phyloP scores from a whole-genome alignment of 2,888 invertebrate species.

The Tholera decimalis region DNA sequence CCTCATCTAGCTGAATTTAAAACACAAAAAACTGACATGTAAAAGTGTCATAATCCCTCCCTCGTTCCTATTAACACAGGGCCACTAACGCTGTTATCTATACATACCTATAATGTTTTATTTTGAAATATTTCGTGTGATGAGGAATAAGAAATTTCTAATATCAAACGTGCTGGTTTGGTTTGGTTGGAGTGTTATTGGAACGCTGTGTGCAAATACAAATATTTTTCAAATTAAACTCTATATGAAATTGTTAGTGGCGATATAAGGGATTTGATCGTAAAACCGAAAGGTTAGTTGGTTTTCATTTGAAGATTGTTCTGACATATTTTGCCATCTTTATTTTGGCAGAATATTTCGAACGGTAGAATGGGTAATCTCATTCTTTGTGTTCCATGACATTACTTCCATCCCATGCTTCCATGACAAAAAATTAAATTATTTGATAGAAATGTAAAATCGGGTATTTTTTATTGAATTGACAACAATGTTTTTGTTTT shows the following conservation, averaged over 20 bases:
- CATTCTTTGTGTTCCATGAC: too few species aligned
- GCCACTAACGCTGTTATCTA: too few species aligned
- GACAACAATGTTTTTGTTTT: too few species aligned
- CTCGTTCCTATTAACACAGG: too few species aligned
- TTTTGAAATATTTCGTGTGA: background rate
- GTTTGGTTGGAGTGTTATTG: constrained; percentile 75
- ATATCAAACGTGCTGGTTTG: constrained; percentile 22
- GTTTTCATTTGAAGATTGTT: constrained; percentile 14
- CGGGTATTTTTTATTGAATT: too few species aligned
- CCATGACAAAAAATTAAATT: constrained; percentile 4
- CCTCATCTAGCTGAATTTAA: too few species aligned
- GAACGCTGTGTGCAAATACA: constrained; percentile 80
- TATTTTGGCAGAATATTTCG: constrained; percentile 23
- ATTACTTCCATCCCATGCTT: too few species aligned
- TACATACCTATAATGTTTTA: background rate
- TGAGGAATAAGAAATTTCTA: constrained; percentile 27
- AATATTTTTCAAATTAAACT: constrained; percentile 80
- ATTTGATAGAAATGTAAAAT: background rate
- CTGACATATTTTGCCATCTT: constrained; percentile 20
- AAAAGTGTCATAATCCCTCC: too few species aligned
- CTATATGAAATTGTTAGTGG: constrained; percentile 80
- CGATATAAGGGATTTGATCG: constrained; percentile 79
- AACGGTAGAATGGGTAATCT: background rate
- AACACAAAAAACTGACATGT: too few species aligned
- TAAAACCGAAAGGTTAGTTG: constrained; percentile 49